Percentiles rank a stretch among this genome's conserved stretches.
Evolutionary conservation across 2,113 vertebrate species (phyloP).

Genomic region (Pterocles burchelli): DNA sequence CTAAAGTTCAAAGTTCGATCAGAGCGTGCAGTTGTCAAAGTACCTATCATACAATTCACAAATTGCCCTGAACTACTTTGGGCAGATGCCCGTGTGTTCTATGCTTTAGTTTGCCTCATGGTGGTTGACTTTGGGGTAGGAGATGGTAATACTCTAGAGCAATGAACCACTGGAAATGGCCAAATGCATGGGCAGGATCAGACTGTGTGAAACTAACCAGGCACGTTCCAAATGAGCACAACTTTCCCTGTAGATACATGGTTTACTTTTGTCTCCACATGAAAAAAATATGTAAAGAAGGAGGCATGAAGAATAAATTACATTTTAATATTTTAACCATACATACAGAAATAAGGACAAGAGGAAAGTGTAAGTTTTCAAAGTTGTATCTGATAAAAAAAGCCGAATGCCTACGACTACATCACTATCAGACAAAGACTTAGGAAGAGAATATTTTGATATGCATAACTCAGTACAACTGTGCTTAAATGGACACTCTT

Average conservation of each 20-base stretch:
- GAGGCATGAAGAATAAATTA: background rate
- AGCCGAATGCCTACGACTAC: background rate
- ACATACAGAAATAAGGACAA: background rate
- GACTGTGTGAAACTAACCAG: background rate
- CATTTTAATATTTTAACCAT: background rate
- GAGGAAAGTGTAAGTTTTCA: background rate
- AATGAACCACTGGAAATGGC: background rate
- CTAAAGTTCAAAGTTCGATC: background rate
- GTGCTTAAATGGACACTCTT: background rate
- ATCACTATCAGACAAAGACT: background rate
- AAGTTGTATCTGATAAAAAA: background rate
- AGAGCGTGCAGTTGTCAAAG: background rate
- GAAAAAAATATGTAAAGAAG: background rate
- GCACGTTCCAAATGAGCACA: background rate
- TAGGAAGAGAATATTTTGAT: background rate
- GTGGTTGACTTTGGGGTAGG: background rate
- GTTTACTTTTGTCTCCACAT: background rate
- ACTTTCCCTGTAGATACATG: background rate
- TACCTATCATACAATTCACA: background rate
- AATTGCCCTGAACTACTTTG: background rate
- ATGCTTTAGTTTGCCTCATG: background rate
- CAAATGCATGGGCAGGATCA: background rate
- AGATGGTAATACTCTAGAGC: background rate
- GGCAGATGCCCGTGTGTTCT: background rate
- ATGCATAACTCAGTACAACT: background rate